Conservation (phyloP, 2,888 invertebrate genomes). For the Ormyrus thymus region DNA sequence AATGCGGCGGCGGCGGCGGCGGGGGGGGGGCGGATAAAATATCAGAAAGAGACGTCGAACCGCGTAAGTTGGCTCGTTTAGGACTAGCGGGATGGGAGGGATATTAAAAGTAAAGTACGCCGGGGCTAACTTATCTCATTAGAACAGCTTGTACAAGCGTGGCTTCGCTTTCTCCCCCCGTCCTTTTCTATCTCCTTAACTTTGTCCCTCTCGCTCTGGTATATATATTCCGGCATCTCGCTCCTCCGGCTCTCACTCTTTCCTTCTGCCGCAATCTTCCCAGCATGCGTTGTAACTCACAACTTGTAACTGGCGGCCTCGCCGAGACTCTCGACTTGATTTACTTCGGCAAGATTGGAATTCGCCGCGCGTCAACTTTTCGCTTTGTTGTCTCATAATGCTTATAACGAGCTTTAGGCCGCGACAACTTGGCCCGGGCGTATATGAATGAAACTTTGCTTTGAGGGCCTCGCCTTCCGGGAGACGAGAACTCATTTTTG, state of each 20-base stretch:
- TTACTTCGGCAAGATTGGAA: conserved; percentile 50
- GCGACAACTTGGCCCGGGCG: neutral
- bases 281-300: conserved; percentile 47
- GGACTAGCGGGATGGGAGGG: conserved; percentile 58
- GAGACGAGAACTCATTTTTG: too few relatives aligned
- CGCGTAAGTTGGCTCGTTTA: conserved; percentile 57
- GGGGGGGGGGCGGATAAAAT: conserved; percentile 47
- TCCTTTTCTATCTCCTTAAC: conserved; percentile 41
- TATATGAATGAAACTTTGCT: neutral
- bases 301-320: conserved; percentile 34
- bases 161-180: conserved; percentile 32
- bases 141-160: conserved; percentile 65
- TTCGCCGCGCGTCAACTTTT: conserved; percentile 40
- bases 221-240: neutral
- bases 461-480: too few relatives aligned
- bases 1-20: conserved; percentile 9
- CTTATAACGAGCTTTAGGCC: conserved; percentile 23
- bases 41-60: conserved; percentile 55
- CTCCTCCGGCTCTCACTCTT: conserved; percentile 20
- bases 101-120: conserved; percentile 70
- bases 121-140: conserved; percentile 70
- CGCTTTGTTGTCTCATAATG: conserved; percentile 36
- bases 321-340: conserved; percentile 41
- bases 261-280: conserved; percentile 35
- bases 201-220: conserved; percentile 20